Base-by-base conservation (phyloP, 2,888 invertebrate genomes). In the Netelia inedita region DNA sequence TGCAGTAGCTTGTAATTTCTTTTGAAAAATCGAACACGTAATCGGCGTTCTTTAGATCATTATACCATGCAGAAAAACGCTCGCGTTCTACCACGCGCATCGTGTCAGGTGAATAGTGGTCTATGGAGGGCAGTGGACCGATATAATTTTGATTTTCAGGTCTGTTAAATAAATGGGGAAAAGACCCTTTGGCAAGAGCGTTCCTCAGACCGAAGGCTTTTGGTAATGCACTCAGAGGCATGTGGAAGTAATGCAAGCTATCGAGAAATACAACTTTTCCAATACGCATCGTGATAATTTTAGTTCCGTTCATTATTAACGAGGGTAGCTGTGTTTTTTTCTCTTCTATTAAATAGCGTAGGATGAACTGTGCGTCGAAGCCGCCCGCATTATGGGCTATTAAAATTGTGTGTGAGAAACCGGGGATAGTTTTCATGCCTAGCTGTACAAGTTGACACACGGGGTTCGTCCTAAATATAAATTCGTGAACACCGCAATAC, bases 221-320 rank as follows among this genome's bases (percentile, higher is more conserved):
- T 8, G 89, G 88, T 10, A 91, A 53, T 28, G 79, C 83, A 1
- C 79, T 41, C 14, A 90, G 78, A n/a, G 86, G 73, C 89, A 90
- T 90, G 5, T 88, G 89, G 57, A 91, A 88, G 81, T 90, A 91
- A 83, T 89, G 90, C 8, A 89, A 66, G 65, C 87, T 87, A 66
- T 90, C 88, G 35, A 88, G 83, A 83, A 89, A 90, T 59, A 82
- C 73, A 1, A 87, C 65, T 28, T 88, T 86, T 0, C 50, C 68
- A 6, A 66, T 61, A n/a, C 63, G 65, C 71, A 89, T 75, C 8
- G 79, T 19, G 61, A 89, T 83, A 35, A 89, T 83, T 72, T 85
- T 88, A 6, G 86, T 55, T 2, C 19, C 55, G 19, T 16, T 55
- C 19, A 55, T 55, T 55, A 55, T 55, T 55, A 55, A 16, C 2